Base-by-base conservation (phyloP, 2,113 vertebrate genomes). In the Hassar affinis region DNA sequence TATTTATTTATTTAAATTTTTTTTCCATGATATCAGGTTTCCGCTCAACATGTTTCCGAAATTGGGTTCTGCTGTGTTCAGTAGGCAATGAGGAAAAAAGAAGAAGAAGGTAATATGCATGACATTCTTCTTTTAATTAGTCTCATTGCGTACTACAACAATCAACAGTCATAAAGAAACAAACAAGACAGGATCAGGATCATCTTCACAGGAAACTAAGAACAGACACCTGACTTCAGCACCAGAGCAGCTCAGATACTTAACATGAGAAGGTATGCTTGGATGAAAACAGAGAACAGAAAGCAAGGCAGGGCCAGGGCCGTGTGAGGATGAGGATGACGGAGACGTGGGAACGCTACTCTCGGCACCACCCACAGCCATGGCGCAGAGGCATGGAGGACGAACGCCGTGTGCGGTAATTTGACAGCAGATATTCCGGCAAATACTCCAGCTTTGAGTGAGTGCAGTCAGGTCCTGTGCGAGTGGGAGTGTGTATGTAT, bases 221-320 rank as follows among this genome's bases (percentile, higher is more conserved):
- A 42, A 74, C n/a, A 72, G 33, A 69, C 56, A 8, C 33, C 27
- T 78, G 68, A 71, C 25, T 61, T 45, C 38, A 72, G 81, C 81
- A 77, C 78, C 80, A 78, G 78, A 78, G 78, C 80, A 81, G 84
- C 69, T 83, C 61, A 33, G 56, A 30, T 59, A 45, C 27, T 59
- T 71, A 79, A 17, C 27, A 45, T 25, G 47, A 20, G 49, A 82
- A 38, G 54, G 56, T 83, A 62, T 64, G 80, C 83, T 85, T 77
- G 78, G 71, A 84, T 80, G 74, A 87, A 87, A 87, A 85, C 76
- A 88, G 54, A 81, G 62, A 82, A 85, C 69, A 86, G 80, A 82
- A 90, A 88, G 86, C 86, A 68, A 88, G 88, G 87, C 87, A 79
- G 78, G 80, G 80, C 81, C 85, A 66, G 84, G 84, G 78, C 84